Evolutionary conservation across 2,888 invertebrate genomes (phyloP).

Genomic region (Patella pellucida): DNA sequence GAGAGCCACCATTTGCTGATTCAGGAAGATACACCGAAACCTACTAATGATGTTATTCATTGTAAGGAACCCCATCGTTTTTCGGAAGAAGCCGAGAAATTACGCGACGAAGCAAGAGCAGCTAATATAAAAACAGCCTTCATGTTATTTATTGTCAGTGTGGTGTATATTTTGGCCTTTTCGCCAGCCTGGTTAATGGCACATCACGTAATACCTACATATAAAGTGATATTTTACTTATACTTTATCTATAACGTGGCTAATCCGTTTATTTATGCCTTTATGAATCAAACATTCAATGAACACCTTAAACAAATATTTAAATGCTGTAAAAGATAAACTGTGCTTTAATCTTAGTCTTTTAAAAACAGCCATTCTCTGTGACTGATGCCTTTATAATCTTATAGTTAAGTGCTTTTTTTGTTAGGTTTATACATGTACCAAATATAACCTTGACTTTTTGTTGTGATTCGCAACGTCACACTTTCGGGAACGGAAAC

Average conservation of each 20-base stretch:
- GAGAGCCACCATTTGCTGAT: not conserved
- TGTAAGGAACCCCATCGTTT: not conserved
- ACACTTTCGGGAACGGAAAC: no score
- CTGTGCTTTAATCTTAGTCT: no score
- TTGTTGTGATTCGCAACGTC: no score
- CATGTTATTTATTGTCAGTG: constrained; percentile 69
- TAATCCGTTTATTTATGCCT: constrained; percentile 70
- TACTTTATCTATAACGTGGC: constrained; percentile 70
- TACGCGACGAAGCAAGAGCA: constrained; percentile 51
- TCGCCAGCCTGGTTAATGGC: constrained; percentile 69
- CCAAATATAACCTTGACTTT: no score
- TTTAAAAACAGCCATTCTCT: no score
- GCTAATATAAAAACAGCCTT: constrained; percentile 69
- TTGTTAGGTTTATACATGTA: no score
- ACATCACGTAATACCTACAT: constrained; percentile 51
- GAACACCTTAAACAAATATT: constrained; percentile 53
- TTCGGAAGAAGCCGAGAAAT: constrained; percentile 30
- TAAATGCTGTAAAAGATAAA: constrained; percentile 19
- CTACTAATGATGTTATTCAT: not conserved
- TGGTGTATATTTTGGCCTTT: constrained; percentile 68
- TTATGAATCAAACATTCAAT: constrained; percentile 68
- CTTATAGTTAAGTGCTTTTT: no score
- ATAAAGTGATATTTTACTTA: constrained; percentile 64
- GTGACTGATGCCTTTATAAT: no score
- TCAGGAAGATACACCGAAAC: not conserved